phyloP scores from a whole-genome alignment of 2,888 invertebrate species.

The Oligia latruncula region DNA sequence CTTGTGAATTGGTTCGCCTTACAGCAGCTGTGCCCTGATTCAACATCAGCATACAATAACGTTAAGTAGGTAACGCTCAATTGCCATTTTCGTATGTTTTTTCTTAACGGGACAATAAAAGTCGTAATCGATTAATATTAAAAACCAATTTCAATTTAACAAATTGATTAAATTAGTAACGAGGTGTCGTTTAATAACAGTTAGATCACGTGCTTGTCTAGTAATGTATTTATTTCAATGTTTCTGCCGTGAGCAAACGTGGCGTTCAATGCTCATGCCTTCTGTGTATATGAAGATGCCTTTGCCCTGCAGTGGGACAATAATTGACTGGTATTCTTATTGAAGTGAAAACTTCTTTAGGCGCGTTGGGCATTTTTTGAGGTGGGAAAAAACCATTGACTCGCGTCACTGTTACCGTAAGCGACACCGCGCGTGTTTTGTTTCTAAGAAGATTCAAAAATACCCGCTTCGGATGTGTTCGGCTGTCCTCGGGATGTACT shows the following conservation, averaged over 20 bases:
- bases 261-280: not conserved
- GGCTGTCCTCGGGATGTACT: too few species aligned
- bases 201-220: conserved; percentile 16
- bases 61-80: not conserved
- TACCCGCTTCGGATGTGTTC: too few species aligned
- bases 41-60: conserved; percentile 16
- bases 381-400: too few species aligned
- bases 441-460: too few species aligned
- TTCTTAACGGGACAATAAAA: conserved; percentile 15
- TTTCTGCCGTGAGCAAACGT: not conserved
- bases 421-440: too few species aligned
- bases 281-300: not conserved
- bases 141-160: conserved; percentile 47
- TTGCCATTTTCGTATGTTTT: not conserved
- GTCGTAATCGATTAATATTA: conserved; percentile 42
- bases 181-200: conserved; percentile 27
- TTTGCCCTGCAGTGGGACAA: not conserved
- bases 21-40: conserved; percentile 30
- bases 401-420: too few species aligned
- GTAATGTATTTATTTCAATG: conserved; percentile 11
- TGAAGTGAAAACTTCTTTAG: too few species aligned
- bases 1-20: conserved; percentile 21
- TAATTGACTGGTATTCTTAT: not conserved
- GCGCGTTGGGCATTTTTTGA: too few species aligned
- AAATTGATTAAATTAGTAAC: conserved; percentile 25